Percentiles rank a stretch among this genome's conserved stretches.
Conservation (phyloP, 2,888 invertebrate species). For the Ophioninae sp. region DNA sequence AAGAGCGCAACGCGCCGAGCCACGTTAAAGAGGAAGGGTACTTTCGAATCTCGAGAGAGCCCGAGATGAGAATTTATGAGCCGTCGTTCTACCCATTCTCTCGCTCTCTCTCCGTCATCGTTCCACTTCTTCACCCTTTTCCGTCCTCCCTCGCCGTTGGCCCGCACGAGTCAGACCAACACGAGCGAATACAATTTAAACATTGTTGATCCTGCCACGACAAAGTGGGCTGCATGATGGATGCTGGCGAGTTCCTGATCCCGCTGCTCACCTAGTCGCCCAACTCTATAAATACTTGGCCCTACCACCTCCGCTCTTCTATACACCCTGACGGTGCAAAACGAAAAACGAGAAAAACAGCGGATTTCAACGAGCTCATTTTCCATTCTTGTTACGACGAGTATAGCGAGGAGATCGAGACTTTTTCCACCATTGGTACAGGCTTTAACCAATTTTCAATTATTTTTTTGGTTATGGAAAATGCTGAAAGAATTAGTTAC, state of each 20-base stretch:
- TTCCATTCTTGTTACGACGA: too few species aligned
- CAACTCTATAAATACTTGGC: slow-evolving; percentile 44
- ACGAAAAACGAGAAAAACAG: slow-evolving; percentile 35
- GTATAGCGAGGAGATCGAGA: too few species aligned
- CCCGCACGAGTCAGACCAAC: slow-evolving; percentile 34
- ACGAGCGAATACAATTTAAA: slow-evolving; percentile 76
- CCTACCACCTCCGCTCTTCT: background rate
- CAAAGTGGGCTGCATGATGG: slow-evolving; percentile 77
- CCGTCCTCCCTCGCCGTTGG: slow-evolving; percentile 8
- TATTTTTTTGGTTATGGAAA: too few species aligned
- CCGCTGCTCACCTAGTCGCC: slow-evolving; percentile 24
- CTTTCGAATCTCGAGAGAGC: slow-evolving; percentile 46
- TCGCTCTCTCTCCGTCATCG: slow-evolving; percentile 1
- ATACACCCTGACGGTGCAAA: slow-evolving; percentile 23
- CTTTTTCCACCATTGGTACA: too few species aligned
- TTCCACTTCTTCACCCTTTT: slow-evolving; percentile 5
- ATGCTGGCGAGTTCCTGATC: slow-evolving; percentile 64
- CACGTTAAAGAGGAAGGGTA: slow-evolving; percentile 63
- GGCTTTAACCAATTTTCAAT: too few species aligned
- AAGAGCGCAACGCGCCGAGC: slow-evolving; percentile 32
- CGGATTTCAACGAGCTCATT: too few species aligned
- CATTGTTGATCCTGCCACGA: slow-evolving; percentile 74
- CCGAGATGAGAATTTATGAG: slow-evolving; percentile 65
- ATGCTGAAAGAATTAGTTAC: too few species aligned
- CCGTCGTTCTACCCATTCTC: slow-evolving; percentile 29